These are phyloP conservation scores for Epiblema foenella DNA, from an alignment of 2,888 invertebrate genomes.

Conservation along the genomic window DNA sequence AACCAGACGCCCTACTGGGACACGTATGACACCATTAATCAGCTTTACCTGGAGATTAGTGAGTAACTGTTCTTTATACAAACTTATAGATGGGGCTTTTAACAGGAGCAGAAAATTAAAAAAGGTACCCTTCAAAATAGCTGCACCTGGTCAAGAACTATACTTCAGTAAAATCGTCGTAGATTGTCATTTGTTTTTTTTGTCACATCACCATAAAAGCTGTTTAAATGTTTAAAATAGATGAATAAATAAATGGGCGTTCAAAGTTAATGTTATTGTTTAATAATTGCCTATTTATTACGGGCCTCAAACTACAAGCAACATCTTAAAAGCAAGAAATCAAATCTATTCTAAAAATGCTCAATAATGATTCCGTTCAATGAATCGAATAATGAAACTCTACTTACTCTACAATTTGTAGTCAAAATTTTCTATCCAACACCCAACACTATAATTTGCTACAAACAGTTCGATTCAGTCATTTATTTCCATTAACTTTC, in stretches of 20 bases:
- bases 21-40: constrained; percentile 95
- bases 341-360: background rate
- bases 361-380: background rate
- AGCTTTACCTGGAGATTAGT: constrained; percentile 93
- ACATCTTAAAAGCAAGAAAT: background rate
- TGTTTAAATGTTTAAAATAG: too few relatives aligned
- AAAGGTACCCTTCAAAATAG: background rate
- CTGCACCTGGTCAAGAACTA: too few relatives aligned
- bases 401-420: background rate
- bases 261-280: too few relatives aligned
- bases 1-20: constrained; percentile 92
- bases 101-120: too few relatives aligned
- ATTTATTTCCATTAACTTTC: constrained; percentile 65
- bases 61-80: constrained; percentile 59
- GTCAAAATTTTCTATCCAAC: constrained; percentile 63
- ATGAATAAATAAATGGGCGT: too few relatives aligned
- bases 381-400: constrained; percentile 4
- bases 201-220: too few relatives aligned
- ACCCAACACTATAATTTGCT: constrained; percentile 46
- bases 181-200: too few relatives aligned
- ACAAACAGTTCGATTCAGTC: constrained; percentile 52
- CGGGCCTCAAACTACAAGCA: background rate
- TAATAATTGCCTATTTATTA: background rate
- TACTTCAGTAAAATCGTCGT: too few relatives aligned
- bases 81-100: background rate